Evolutionary conservation across 2,888 invertebrate genomes (phyloP), one percentile per base, ranked within the genome.

Genomic region (Diarsia brunnea): DNA sequence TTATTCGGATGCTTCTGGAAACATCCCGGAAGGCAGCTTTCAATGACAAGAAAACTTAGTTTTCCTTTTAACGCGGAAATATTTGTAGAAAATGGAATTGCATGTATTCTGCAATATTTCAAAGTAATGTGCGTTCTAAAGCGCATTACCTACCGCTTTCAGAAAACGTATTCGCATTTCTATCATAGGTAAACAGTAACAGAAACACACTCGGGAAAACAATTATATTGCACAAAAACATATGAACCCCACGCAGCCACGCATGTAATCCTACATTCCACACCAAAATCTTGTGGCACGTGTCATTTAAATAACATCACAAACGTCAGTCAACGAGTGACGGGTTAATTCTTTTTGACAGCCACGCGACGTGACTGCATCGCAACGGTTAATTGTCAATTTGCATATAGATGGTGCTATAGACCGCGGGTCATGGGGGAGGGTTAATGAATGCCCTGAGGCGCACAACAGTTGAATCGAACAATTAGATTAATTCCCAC

Each of bases 351-450:
- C 58, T 69, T 83, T 83, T 73, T 75, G 69, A 80, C 88, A 80
- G 78, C 58, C 64, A 63, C 58, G 68, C 61, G 64, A 73, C 70
- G 71, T 75, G 81, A 73, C 75, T 79, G 75, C 75, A 75, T 60
- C 73, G 77, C 77, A 38, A 45, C 76, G 70, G 79, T 79, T 86
- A 88, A 89, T 89, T 88, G 87, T 69, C 86, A 87, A 89, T 89
- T 89, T 89, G 82, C 87, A 89, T 89, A 84, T 83, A 86, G 81
- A 89, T 87, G 75, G 76, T 69, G 4, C 21, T 47, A 76, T 38
- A 75, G 74, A 63, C 78, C 83, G 68, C 71, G 19, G 49, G 67
- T 19, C 73, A 71, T 75, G 31, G 45, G 73, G 67, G 73, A 69
- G 78, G 81, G 81, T 73, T 85, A 85, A 88, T 70, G 63, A 85